phyloP scores from a whole-genome alignment of 2,888 invertebrate genomes.

The Epirrita christyi region DNA sequence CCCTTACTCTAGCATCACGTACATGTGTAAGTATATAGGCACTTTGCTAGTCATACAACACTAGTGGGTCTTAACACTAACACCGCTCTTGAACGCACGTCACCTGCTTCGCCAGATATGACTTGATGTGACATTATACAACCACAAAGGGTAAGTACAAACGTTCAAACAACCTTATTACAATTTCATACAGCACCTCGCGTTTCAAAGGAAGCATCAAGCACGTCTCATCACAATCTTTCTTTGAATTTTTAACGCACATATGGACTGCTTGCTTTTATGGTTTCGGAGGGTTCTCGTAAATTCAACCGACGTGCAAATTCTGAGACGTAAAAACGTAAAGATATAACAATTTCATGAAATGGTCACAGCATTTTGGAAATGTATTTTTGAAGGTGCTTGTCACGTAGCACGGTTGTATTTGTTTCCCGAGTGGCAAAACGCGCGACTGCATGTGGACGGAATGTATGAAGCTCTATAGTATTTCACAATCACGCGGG shows the following conservation, averaged over 20 bases:
- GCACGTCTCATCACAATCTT: conserved; percentile 32
- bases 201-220: conserved; percentile 29
- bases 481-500: no score
- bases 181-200: conserved; percentile 48
- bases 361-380: neutral
- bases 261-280: conserved; percentile 31
- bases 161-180: conserved; percentile 43
- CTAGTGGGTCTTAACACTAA: neutral
- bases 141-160: conserved; percentile 31
- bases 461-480: no score
- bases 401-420: neutral
- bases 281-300: conserved; percentile 33
- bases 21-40: no score
- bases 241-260: conserved; percentile 37
- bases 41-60: no score
- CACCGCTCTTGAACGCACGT: neutral
- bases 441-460: no score
- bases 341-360: neutral
- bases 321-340: conserved; percentile 12
- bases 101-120: conserved; percentile 3
- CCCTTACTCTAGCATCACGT: no score
- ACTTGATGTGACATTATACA: conserved; percentile 25
- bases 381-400: neutral
- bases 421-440: no score
- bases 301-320: conserved; percentile 30